phyloP scores from a whole-genome alignment of 37 sponge, comb jelly and placozoan genomes.

The Ephydatia muelleri region DNA sequence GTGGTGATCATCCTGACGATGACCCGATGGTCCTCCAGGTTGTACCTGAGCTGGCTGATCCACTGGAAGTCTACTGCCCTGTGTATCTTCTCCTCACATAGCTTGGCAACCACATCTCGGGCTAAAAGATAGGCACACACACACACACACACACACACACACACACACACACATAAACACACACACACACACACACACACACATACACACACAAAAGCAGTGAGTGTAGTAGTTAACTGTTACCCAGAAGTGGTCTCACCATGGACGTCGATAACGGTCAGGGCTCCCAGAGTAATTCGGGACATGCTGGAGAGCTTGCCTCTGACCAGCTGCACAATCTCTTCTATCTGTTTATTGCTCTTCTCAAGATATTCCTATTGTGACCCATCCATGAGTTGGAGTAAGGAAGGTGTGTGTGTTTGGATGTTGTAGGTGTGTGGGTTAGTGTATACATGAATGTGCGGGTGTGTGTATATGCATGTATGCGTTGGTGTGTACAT shows the following conservation, averaged over 20 bases:
- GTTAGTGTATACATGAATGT: background rate
- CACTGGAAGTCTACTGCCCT: slow-evolving; percentile 91
- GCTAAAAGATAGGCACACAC: slow-evolving; percentile 54
- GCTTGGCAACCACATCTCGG: slow-evolving; percentile 92
- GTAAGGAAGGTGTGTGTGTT: background rate
- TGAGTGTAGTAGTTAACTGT: background rate
- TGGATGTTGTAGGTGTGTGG: background rate
- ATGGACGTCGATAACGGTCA: slow-evolving; percentile 98
- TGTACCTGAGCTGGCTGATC: slow-evolving; percentile 98
- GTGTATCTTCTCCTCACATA: slow-evolving; percentile 69
- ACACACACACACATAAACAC: background rate
- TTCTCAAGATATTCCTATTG: slow-evolving; percentile 84
- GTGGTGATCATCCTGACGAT: slow-evolving; percentile 98
- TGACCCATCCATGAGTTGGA: no score
- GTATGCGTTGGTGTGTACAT: no score
- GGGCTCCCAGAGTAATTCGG: slow-evolving; percentile 94
- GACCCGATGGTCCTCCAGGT: slow-evolving; percentile 81
- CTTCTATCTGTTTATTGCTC: slow-evolving; percentile 88
- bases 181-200: background rate
- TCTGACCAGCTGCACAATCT: slow-evolving; percentile 93
- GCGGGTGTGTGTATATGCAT: background rate
- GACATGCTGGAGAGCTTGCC: slow-evolving; percentile 92
- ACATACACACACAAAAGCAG: background rate
- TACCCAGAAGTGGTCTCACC: slow-evolving; percentile 47
- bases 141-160: background rate